Percentiles rank a stretch among this genome's conserved stretches.
phyloP scores from a whole-genome alignment of 2,113 vertebrate species.

The Morone saxatilis region DNA sequence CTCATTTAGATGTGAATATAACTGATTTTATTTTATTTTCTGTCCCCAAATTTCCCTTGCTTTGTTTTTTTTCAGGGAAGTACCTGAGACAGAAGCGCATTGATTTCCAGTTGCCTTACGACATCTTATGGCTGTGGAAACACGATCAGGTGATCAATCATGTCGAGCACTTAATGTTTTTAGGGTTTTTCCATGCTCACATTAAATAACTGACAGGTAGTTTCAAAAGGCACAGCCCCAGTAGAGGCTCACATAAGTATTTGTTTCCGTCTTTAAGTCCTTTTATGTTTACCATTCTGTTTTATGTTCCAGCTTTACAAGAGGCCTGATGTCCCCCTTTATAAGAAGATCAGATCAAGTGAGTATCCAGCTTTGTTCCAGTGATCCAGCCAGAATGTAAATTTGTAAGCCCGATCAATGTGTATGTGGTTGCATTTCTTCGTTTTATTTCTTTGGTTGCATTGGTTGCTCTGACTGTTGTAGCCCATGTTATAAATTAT shows the following conservation, averaged over 20 bases:
- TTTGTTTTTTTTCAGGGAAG: conserved; percentile 88
- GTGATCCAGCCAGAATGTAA: background rate
- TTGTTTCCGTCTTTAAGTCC: conserved; percentile 9
- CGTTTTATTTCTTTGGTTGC: conserved; percentile 6
- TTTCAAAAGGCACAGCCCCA: background rate
- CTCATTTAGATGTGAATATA: background rate
- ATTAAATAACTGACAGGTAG: background rate
- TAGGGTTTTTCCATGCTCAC: conserved; percentile 12
- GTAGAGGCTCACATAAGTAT: background rate
- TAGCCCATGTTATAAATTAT: background rate
- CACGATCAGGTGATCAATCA: conserved; percentile 93
- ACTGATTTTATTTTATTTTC: background rate
- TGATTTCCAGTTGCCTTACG: conserved; percentile 99
- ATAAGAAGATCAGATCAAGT: conserved; percentile 99
- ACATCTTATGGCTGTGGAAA: conserved; percentile 99
- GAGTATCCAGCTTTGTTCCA: conserved; percentile 77
- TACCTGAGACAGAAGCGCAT: conserved; percentile 98
- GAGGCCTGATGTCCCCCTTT: conserved; percentile 98
- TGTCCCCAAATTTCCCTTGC: background rate
- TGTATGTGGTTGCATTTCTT: background rate
- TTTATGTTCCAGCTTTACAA: conserved; percentile 90
- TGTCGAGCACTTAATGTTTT: conserved; percentile 9
- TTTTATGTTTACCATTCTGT: background rate
- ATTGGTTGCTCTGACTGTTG: background rate
- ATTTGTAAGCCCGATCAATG: background rate